Conservation (phyloP, 23 tunicate genomes). For the Diplosoma virens region DNA sequence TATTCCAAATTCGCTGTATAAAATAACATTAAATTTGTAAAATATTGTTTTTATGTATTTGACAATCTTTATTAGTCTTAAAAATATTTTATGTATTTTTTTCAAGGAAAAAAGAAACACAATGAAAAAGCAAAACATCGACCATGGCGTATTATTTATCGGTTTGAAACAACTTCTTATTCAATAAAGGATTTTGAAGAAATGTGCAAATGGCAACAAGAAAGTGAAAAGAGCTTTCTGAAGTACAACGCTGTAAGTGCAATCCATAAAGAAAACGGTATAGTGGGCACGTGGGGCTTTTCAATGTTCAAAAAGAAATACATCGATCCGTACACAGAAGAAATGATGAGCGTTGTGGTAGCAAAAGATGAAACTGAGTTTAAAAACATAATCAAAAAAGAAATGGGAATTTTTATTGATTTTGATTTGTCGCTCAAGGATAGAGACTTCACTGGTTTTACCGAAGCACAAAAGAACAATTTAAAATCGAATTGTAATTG, state of each 20-base stretch:
- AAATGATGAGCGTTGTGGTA: neutral
- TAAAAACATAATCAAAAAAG: conserved; percentile 6
- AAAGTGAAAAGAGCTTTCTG: conserved; percentile 17
- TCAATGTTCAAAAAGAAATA: neutral
- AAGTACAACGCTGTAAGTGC: conserved; percentile 26
- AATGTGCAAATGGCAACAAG: conserved; percentile 40
- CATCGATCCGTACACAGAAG: conserved; percentile 39
- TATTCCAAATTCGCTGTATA: too few species aligned
- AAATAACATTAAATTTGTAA: too few species aligned
- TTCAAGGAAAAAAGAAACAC: conserved; percentile 4
- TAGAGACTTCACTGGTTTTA: conserved; percentile 10
- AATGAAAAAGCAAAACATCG: neutral
- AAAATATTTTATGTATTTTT: neutral
- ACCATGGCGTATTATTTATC: neutral
- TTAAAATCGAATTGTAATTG: too few species aligned
- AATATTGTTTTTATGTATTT: too few species aligned
- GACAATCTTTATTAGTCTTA: too few species aligned
- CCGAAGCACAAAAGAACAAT: too few species aligned
- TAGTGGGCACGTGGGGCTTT: neutral
- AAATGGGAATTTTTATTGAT: conserved; percentile 15
- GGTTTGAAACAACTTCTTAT: conserved; percentile 12
- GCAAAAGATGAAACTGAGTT: conserved; percentile 14
- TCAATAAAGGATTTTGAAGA: conserved; percentile 6
- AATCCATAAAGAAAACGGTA: neutral
- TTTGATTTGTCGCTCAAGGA: neutral